A percentile compares a stretch with the other conserved stretches of the same genome.
These are phyloP conservation scores for Mactra quadrangularis DNA, from an alignment of 1,140 invertebrate genomes.

Conservation along the genomic window DNA sequence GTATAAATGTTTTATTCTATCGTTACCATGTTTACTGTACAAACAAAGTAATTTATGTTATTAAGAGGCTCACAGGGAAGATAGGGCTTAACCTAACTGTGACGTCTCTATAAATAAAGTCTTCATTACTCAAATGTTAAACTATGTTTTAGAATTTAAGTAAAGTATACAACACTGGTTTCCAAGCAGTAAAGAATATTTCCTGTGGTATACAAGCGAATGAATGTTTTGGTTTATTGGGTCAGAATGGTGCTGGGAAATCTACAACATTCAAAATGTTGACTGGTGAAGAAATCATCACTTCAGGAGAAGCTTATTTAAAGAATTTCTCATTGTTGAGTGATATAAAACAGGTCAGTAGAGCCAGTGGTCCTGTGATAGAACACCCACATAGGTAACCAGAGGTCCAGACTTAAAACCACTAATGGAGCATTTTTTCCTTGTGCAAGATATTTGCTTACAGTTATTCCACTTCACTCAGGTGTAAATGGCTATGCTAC, in stretches of 20 bases:
- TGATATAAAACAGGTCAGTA: slow-evolving; percentile 81
- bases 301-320: slow-evolving; percentile 76
- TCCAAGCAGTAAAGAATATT: slow-evolving; percentile 89
- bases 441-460: no score
- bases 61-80: no score
- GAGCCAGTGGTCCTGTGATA: slow-evolving; percentile 47
- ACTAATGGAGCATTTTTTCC: neutral
- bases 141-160: slow-evolving; percentile 69
- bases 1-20: no score
- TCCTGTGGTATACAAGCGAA: slow-evolving; percentile 87
- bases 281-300: slow-evolving; percentile 74
- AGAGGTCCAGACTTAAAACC: no score
- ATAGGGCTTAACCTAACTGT: no score
- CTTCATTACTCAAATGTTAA: no score
- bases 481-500: no score
- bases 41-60: no score
- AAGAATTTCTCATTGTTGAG: slow-evolving; percentile 75
- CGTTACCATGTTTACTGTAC: no score
- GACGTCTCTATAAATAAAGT: no score
- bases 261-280: slow-evolving; percentile 83
- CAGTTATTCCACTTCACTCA: no score
- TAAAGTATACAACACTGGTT: slow-evolving; percentile 86
- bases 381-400: neutral
- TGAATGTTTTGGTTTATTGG: slow-evolving; percentile 95
- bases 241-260: slow-evolving; percentile 84